These are phyloP conservation scores for Chymomyza fuscimana DNA, from an alignment of 2,888 invertebrate genomes.

Conservation along the genomic window DNA sequence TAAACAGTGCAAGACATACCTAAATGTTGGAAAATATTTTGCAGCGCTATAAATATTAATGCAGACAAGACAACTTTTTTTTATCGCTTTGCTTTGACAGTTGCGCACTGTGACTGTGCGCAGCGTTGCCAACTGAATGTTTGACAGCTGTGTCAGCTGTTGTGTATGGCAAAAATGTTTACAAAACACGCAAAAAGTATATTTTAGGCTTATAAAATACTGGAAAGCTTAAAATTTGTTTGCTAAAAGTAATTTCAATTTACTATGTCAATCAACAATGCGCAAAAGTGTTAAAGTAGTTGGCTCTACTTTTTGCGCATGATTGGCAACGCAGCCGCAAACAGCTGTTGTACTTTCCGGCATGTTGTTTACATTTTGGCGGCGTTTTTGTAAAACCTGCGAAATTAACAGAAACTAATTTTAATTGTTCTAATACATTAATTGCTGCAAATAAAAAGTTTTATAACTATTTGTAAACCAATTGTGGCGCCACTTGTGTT, in stretches of 20 bases:
- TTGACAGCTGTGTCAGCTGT: conserved; percentile 48
- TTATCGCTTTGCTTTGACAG: conserved; percentile 61
- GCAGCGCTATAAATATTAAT: conserved; percentile 57
- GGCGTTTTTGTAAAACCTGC: conserved; percentile 25
- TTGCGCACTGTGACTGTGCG: conserved; percentile 49
- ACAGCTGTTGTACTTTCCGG: neutral
- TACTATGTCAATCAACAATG: neutral
- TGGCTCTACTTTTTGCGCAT: neutral
- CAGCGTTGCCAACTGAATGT: conserved; percentile 51
- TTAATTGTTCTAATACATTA: neutral
- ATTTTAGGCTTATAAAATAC: too few relatives aligned
- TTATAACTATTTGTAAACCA: too few relatives aligned
- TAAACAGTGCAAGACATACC: conserved; percentile 58
- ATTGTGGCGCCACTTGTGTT: too few relatives aligned
- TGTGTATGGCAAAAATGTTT: neutral
- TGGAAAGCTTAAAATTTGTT: too few relatives aligned
- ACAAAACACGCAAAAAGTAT: neutral
- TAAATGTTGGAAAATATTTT: conserved; percentile 68
- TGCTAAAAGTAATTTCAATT: neutral
- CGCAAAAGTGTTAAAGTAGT: neutral
- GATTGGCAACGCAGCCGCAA: neutral
- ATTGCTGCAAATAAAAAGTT: too few relatives aligned
- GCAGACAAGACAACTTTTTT: conserved; percentile 65
- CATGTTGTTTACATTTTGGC: neutral
- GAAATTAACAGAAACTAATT: neutral